Percentiles rank a stretch among this genome's conserved stretches.
These are phyloP conservation scores for Pollenia angustigena DNA, from an alignment of 2,888 invertebrate species.

Conservation along the genomic window DNA sequence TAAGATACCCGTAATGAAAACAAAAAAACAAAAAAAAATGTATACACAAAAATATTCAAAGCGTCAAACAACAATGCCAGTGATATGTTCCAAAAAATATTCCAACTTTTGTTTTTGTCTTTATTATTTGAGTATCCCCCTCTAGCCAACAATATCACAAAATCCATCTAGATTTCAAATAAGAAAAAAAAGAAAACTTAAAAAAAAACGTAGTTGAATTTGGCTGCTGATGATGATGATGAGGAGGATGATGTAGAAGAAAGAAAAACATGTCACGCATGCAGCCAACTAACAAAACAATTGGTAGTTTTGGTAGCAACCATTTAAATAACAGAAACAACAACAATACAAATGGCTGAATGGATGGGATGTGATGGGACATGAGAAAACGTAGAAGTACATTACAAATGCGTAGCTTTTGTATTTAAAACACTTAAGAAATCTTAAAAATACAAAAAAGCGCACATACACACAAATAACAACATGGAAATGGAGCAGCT, in stretches of 20 bases:
- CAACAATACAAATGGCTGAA: slow-evolving; percentile 6
- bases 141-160: slow-evolving; percentile 63
- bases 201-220: slow-evolving; percentile 10
- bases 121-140: slow-evolving; percentile 58
- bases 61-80: slow-evolving; percentile 73
- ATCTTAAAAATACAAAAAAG: slow-evolving; percentile 42
- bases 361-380: not conserved
- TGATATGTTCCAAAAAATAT: slow-evolving; percentile 58
- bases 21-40: slow-evolving; percentile 5
- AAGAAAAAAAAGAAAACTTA: not conserved
- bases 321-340: slow-evolving; percentile 40
- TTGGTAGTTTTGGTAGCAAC: slow-evolving; percentile 71
- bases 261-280: slow-evolving; percentile 81
- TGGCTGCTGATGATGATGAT: slow-evolving; percentile 29
- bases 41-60: slow-evolving; percentile 54
- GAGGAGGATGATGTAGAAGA: slow-evolving; percentile 48
- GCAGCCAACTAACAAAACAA: slow-evolving; percentile 73
- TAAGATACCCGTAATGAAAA: slow-evolving; percentile 4
- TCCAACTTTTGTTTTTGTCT: slow-evolving; percentile 26
- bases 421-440: slow-evolving; percentile 72
- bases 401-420: slow-evolving; percentile 70
- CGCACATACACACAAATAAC: slow-evolving; percentile 5
- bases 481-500: slow-evolving; percentile 70
- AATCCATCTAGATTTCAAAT: slow-evolving; percentile 56
- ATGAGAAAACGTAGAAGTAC: slow-evolving; percentile 44